Evolutionary conservation across 2,797 vertebrate species (phyloP), one percentile per base, ranked within the genome.

Genomic region (Sebastolobus alascanus): DNA sequence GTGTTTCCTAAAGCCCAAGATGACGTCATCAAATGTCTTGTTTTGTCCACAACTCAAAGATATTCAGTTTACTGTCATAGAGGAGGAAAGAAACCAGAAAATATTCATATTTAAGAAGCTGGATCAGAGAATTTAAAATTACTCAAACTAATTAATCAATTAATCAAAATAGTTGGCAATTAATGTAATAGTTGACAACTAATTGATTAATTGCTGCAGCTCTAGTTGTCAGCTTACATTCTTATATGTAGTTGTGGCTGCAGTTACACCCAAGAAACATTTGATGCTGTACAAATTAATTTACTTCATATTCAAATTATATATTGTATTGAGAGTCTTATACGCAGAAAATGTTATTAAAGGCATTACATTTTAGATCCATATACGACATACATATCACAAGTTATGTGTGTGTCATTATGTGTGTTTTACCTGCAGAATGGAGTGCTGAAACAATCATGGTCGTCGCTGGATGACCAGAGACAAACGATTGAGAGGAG

Each of bases 401-500:
- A 2, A 16, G 12, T 20, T 4, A n/a, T 6, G 5, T 31, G 25
- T 60, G 59, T 43, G 29, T 22, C n/a, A 54, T 8, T 31, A 2
- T 64, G 52, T 37, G 63, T 58, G 18, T 4, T 67, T 91, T 95
- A 96, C 96, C 97, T 96, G 86, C 85, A 93, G 95, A 84, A 91
- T 94, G 97, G 75, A 99, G 95, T 0, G 97, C 96, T 80, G 98
- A 99, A 89, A 98, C 97, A 87, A 98, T 98, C 97, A 99, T 98
- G 87, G 95, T 96, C 20, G 95, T 94, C 29, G 97, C 95, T 25
- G 94, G 94, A 84, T 96, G 95, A 71, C 94, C 95, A 20, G 96
- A 91, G 75, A 96, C 94, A 54, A 96, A 97, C 4, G 98, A 98
- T 87, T 98, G 98, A 79, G 98, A 97, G 79, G 97, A 97, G 68